Conservation (phyloP, 2,113 vertebrate species). For the Petrocephalus zakoni region DNA sequence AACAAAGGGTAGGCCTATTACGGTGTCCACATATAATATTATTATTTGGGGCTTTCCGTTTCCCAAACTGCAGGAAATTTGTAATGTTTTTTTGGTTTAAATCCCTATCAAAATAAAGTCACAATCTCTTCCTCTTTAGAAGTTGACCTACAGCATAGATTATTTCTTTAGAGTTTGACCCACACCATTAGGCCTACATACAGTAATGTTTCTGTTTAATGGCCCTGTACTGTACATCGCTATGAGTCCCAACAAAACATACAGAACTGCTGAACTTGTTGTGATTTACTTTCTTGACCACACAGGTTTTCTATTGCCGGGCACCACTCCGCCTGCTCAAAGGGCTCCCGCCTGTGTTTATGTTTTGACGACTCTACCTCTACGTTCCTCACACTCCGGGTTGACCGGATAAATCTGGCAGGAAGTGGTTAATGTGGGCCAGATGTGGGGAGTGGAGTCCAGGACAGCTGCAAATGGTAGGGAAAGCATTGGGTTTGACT, state of each 20-base stretch:
- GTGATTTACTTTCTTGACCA: background rate
- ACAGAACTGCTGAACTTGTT: background rate
- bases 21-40: no score
- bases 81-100: background rate
- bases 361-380: conserved; percentile 38
- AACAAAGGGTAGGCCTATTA: no score
- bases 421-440: conserved; percentile 63
- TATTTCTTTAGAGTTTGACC: no score
- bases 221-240: background rate
- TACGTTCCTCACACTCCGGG: conserved; percentile 1
- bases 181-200: background rate
- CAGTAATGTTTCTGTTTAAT: background rate
- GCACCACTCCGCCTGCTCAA: background rate
- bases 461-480: conserved; percentile 40
- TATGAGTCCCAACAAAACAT: background rate
- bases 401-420: conserved; percentile 56
- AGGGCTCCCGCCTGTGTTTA: conserved; percentile 26
- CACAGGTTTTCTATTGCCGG: background rate
- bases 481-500: conserved; percentile 27
- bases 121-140: background rate
- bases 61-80: background rate
- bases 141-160: background rate
- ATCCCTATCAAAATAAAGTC: background rate
- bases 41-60: no score
- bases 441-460: conserved; percentile 55